Evolutionary conservation across 2,113 vertebrate genomes (phyloP).

Genomic region (Ahaetulla prasina): DNA sequence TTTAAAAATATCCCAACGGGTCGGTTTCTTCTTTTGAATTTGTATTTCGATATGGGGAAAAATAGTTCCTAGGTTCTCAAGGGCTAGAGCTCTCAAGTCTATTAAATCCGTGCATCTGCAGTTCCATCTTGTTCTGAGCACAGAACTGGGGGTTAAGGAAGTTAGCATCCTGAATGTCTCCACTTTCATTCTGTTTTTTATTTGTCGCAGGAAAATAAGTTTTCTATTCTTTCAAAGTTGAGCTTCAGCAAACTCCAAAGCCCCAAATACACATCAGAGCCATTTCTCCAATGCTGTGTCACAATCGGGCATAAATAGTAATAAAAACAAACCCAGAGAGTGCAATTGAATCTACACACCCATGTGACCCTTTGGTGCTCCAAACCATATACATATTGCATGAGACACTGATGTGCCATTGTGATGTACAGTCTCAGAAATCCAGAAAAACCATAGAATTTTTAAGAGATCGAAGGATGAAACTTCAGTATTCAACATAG

Average conservation of each 20-base stretch:
- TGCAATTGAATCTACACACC: not conserved
- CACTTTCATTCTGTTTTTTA: not conserved
- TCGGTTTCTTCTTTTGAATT: not conserved
- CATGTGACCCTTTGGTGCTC: not conserved
- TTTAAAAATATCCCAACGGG: not conserved
- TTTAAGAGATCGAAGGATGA: not conserved
- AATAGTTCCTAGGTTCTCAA: not conserved
- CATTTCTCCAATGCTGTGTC: not conserved
- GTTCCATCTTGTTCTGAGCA: not conserved
- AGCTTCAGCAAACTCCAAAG: not conserved
- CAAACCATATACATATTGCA: not conserved
- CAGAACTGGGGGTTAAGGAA: not conserved
- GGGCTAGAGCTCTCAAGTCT: not conserved
- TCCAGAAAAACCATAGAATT: not conserved
- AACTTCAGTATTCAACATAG: not conserved
- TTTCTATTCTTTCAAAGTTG: not conserved
- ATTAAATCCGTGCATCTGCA: not conserved
- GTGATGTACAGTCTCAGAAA: not conserved
- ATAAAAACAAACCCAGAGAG: too few species aligned
- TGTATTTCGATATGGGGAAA: not conserved
- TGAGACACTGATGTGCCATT: not conserved
- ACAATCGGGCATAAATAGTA: not conserved
- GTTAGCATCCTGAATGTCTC: not conserved
- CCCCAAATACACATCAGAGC: not conserved
- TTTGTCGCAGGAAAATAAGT: not conserved